phyloP scores from a whole-genome alignment of 2,888 invertebrate species.

The Tiliacea citrago region DNA sequence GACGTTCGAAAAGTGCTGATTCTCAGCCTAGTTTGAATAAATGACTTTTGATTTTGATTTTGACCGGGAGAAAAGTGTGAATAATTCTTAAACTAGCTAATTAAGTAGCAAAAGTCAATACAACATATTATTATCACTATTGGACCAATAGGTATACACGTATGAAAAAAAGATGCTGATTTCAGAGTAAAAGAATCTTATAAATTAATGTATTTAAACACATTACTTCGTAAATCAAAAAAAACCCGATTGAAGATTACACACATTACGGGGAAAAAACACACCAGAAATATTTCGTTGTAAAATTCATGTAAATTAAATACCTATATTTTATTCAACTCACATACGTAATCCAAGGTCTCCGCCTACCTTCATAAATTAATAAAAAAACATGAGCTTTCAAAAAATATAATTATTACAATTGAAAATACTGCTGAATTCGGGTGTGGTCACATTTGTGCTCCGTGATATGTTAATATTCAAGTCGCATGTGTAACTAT shows the following conservation, averaged over 20 bases:
- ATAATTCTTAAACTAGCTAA: neutral
- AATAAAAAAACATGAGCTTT: constrained; percentile 41
- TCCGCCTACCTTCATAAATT: constrained; percentile 25
- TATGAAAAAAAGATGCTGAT: neutral
- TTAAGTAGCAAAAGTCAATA: neutral
- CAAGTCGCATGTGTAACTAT: constrained; percentile 61
- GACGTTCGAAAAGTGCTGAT: too few relatives aligned
- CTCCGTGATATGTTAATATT: constrained; percentile 57
- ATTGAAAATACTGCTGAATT: constrained; percentile 44
- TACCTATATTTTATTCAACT: constrained; percentile 18
- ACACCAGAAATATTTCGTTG: neutral
- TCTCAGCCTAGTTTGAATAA: too few relatives aligned
- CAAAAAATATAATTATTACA: constrained; percentile 43
- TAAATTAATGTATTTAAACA: too few relatives aligned
- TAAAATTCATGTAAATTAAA: constrained; percentile 14
- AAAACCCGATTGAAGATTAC: neutral
- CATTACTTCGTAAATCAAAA: too few relatives aligned
- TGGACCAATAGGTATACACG: too few relatives aligned
- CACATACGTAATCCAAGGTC: constrained; percentile 3
- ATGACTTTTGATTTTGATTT: too few relatives aligned
- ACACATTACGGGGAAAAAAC: neutral
- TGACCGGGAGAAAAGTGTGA: neutral
- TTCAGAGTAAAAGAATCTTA: neutral
- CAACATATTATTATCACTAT: neutral
- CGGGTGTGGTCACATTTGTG: constrained; percentile 49